Evolutionary conservation across 2,113 vertebrate species (phyloP).

Genomic region (Rhipidura dahli): DNA sequence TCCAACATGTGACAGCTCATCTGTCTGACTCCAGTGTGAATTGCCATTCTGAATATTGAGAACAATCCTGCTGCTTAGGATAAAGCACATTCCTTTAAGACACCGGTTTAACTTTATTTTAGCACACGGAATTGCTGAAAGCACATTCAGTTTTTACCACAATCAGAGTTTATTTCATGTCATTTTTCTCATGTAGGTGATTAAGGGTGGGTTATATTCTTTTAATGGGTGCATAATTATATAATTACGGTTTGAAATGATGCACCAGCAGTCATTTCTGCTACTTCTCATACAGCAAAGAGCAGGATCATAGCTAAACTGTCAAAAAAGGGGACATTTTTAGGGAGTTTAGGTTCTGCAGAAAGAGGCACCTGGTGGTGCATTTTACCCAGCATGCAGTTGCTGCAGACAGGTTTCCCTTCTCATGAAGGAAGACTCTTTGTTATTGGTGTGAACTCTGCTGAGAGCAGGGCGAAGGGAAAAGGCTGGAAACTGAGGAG

Average conservation of each 20-base stretch:
- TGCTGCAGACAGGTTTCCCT: not conserved
- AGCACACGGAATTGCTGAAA: not conserved
- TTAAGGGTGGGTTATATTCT: not conserved
- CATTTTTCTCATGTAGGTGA: not conserved
- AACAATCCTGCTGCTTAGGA: not conserved
- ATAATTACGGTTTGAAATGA: not conserved
- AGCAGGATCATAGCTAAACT: not conserved
- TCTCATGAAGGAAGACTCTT: not conserved
- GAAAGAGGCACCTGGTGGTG: not conserved
- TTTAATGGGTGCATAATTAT: not conserved
- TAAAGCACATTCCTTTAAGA: not conserved
- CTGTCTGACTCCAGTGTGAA: not conserved
- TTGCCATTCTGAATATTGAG: not conserved
- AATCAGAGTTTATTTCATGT: not conserved
- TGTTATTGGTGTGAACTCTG: not conserved
- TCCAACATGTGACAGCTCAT: not conserved
- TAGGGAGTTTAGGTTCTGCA: not conserved
- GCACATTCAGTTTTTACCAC: not conserved
- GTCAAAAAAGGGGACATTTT: not conserved
- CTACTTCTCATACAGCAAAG: not conserved
- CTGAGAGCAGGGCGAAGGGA: not conserved
- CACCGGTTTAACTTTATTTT: not conserved
- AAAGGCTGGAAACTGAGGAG: not conserved
- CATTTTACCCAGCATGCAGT: not conserved
- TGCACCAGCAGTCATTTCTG: not conserved